These are phyloP conservation scores for Eulemur coronatus DNA, from an alignment of 2,797 vertebrate species.

Conservation along the genomic window DNA sequence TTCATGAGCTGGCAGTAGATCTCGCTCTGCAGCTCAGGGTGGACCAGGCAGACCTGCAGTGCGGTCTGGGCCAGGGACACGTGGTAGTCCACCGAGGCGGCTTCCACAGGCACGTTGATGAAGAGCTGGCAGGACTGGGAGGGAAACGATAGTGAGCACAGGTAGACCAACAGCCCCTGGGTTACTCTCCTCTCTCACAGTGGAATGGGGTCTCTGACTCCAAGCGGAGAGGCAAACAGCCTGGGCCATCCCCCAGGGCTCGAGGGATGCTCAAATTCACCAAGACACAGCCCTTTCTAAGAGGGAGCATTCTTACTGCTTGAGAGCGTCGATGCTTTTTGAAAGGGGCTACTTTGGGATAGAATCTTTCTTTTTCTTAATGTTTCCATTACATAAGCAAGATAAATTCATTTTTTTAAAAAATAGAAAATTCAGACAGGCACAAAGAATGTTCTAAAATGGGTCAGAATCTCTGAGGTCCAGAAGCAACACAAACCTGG, in stretches of 20 bases:
- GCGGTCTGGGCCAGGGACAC: conserved; percentile 96
- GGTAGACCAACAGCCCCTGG: background rate
- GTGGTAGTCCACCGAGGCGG: conserved; percentile 95
- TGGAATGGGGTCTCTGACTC: background rate
- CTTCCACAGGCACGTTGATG: conserved; percentile 96
- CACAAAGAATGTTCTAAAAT: conserved; percentile 31
- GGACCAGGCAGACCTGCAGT: conserved; percentile 95
- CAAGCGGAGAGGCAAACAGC: background rate
- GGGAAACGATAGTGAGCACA: background rate
- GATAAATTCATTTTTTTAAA: background rate
- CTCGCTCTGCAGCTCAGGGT: conserved; percentile 96
- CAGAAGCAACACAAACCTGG: background rate
- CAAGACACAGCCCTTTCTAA: background rate
- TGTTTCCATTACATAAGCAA: background rate
- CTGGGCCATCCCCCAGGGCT: background rate
- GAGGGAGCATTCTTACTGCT: background rate
- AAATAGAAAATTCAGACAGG: background rate
- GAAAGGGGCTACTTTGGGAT: background rate
- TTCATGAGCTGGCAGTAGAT: conserved; percentile 97
- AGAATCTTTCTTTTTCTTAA: background rate
- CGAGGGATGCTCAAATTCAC: background rate
- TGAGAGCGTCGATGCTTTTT: background rate
- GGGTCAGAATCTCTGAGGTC: background rate
- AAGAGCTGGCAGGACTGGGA: conserved; percentile 96
- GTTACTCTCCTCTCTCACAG: background rate